Evolutionary conservation across 2,113 vertebrate genomes (phyloP), one percentile per base, ranked within the genome.

Genomic region (Paradoxurus hermaphroditus): DNA sequence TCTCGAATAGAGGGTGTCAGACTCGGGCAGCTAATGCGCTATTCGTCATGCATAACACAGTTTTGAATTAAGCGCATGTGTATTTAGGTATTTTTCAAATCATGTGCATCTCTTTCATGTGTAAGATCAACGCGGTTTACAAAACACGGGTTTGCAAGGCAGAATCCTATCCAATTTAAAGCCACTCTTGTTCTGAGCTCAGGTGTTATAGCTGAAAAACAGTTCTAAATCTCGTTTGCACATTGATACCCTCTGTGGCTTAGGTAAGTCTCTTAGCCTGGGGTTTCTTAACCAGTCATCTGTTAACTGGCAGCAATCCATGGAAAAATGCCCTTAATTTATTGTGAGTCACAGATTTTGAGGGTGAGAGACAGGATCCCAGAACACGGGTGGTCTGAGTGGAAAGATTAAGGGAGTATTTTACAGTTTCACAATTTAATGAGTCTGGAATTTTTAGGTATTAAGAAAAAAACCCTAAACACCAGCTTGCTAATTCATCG

Each of bases 321-420:
- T 63, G 65, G 97, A 39, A 89, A 97, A 96, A 97, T 90, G 90
- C 87, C 23, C 94, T 97, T 97, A 97, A 98, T 98, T 94, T 98
- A 98, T 97, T 97, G 63, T 96, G 90, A 95, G 96, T 98, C 97
- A 97, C 97, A 97, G 92, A 85, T 91, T 98, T 97, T 46, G 68
- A 90, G 70, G 62, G 87, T 8, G 25, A 85, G 90, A 94, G 81
- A 68, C n/a, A 63, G 88, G 68, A 90, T 97, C 94, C 68, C 67
- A 46, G 86, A 87, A 90, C 51, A 56, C 19, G 77, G 81, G 56
- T 94, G 68, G 56, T 82, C 84, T 95, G 70, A 85, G n/a, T 63
- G 95, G 79, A 86, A 87, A 91, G 97, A 97, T 96, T 84, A 93
- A 84, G 34, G 53, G 83, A 73, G 75, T 56, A 93, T 93, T 83